Percentiles rank a stretch among this genome's conserved stretches.
Evolutionary conservation across 2,113 vertebrate genomes (phyloP).

Genomic region (Crypturellus undulatus): DNA sequence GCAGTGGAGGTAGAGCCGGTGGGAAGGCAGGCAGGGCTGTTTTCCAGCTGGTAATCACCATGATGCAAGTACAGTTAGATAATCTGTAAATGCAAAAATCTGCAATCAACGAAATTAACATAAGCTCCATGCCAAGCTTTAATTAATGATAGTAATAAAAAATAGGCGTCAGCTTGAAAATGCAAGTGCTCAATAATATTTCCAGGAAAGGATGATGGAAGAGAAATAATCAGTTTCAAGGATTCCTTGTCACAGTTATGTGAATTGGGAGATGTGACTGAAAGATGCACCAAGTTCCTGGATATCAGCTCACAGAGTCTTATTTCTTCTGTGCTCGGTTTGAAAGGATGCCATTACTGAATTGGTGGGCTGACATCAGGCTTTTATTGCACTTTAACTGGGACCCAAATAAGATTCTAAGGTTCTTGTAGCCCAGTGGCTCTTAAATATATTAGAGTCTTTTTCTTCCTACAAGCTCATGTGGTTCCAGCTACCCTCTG

Average conservation of each 20-base stretch:
- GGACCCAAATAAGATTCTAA: neutral
- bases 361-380: neutral
- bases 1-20: neutral
- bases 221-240: neutral
- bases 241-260: neutral
- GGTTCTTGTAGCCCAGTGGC: neutral
- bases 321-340: neutral
- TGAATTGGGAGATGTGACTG: neutral
- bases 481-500: neutral
- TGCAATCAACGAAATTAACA: slow-evolving; percentile 20
- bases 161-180: neutral
- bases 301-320: neutral
- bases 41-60: slow-evolving; percentile 46
- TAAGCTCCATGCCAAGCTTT: neutral
- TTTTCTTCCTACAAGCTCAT: neutral
- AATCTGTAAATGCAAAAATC: slow-evolving; percentile 48
- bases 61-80: neutral
- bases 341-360: neutral
- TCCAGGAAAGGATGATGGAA: neutral
- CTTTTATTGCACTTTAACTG: neutral
- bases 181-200: neutral
- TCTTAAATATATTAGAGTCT: neutral
- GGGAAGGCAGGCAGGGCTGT: neutral
- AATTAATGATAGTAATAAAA: neutral
- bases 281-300: neutral